These are phyloP conservation scores for Poecilus cupreus DNA, from an alignment of 2,888 invertebrate genomes.

Conservation along the genomic window DNA sequence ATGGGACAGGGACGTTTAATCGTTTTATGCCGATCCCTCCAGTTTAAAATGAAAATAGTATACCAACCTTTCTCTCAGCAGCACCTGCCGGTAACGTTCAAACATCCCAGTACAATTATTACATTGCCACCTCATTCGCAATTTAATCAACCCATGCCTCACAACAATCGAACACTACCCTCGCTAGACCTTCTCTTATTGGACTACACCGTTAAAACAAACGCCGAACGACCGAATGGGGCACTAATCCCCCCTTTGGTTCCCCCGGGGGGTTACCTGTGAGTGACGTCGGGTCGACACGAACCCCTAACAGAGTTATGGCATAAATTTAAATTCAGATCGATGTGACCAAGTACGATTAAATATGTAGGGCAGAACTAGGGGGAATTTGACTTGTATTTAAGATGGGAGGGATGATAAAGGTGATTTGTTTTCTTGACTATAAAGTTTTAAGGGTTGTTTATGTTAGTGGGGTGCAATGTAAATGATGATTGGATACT, in stretches of 20 bases:
- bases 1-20: no score
- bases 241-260: background rate
- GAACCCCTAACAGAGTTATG: slow-evolving; percentile 37
- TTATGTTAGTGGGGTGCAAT: background rate
- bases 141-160: background rate
- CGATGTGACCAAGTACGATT: slow-evolving; percentile 42
- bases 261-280: slow-evolving; percentile 14
- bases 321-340: slow-evolving; percentile 53
- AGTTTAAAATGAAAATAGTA: no score
- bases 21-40: no score
- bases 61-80: no score
- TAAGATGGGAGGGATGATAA: background rate
- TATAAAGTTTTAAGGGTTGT: background rate
- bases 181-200: background rate
- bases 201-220: slow-evolving; percentile 6
- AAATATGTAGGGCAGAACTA: slow-evolving; percentile 39
- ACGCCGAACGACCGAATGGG: slow-evolving; percentile 5
- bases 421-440: background rate
- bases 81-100: background rate
- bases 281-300: slow-evolving; percentile 42
- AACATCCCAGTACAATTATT: background rate
- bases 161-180: slow-evolving; percentile 19
- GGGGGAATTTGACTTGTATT: background rate
- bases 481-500: no score
- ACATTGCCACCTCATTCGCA: background rate